A percentile compares a stretch with the other conserved stretches of the same genome.
Conservation (phyloP, 2,888 invertebrate genomes). For the Cheilosia scutellata region DNA sequence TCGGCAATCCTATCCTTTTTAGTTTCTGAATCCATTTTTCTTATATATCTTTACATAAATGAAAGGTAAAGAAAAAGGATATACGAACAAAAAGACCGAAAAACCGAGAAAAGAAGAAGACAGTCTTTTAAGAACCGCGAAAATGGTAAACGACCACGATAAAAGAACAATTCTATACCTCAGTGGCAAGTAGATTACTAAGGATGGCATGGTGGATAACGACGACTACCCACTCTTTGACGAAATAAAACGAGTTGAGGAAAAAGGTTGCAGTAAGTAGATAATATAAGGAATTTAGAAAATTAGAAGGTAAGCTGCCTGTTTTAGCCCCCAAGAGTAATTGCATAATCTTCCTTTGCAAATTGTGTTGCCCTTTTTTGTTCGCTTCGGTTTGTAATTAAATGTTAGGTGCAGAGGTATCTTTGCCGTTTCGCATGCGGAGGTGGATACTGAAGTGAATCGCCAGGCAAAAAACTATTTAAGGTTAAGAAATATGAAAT, state of each 20-base stretch:
- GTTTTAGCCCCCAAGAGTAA: constrained; percentile 62
- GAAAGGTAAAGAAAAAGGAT: constrained; percentile 15
- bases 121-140: constrained; percentile 66
- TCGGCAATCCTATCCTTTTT: constrained; percentile 26
- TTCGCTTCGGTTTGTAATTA: constrained; percentile 44
- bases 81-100: not conserved
- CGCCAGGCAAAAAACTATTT: not conserved
- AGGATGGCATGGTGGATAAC: constrained; percentile 51
- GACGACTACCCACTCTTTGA: constrained; percentile 36
- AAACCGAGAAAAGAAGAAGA: constrained; percentile 14
- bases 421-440: not conserved
- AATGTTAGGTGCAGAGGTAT: constrained; percentile 29
- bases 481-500: constrained; percentile 4
- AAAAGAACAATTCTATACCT: constrained; percentile 57
- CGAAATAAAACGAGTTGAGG: constrained; percentile 13
- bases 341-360: constrained; percentile 67
- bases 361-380: constrained; percentile 47
- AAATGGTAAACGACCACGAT: constrained; percentile 70
- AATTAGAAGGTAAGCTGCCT: constrained; percentile 74
- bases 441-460: constrained; percentile 26
- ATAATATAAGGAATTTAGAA: constrained; percentile 71
- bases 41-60: constrained; percentile 27
- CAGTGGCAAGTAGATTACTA: constrained; percentile 66
- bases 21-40: constrained; percentile 15
- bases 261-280: constrained; percentile 64